Evolutionary conservation across 2,888 invertebrate species (phyloP).

Genomic region (Pristionchus entomophagus): DNA sequence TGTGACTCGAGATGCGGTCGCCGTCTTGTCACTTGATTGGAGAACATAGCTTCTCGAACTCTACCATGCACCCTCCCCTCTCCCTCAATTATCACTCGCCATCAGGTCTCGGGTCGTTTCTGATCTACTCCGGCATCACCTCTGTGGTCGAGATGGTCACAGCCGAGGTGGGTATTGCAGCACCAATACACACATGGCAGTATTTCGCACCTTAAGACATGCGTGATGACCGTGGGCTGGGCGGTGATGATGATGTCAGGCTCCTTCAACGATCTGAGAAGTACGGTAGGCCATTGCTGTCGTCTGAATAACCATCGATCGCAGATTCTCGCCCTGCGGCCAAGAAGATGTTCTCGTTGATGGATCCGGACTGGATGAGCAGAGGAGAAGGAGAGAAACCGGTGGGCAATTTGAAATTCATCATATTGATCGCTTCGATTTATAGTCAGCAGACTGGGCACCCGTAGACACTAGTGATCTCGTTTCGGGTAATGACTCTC

Average conservation of each 20-base stretch:
- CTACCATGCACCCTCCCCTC: too few relatives aligned
- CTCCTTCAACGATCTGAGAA: constrained; percentile 33
- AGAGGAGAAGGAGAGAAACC: neutral
- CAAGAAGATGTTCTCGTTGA: constrained; percentile 32
- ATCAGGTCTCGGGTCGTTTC: constrained; percentile 6
- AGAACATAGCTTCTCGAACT: too few relatives aligned
- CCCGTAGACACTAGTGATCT: too few relatives aligned
- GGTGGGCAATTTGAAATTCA: neutral
- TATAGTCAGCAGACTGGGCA: too few relatives aligned
- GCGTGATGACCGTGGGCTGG: constrained; percentile 21
- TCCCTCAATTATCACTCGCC: neutral
- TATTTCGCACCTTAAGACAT: neutral
- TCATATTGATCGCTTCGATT: too few relatives aligned
- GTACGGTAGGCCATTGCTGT: neutral
- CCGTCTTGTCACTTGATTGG: too few relatives aligned
- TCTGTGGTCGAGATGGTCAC: neutral
- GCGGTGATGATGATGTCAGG: neutral
- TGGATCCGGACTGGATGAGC: neutral
- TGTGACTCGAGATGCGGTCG: too few relatives aligned
- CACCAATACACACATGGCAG: neutral
- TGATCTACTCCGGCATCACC: constrained; percentile 9
- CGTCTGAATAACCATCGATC: neutral
- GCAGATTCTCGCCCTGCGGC: neutral
- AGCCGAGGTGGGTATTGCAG: neutral
- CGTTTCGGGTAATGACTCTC: too few relatives aligned